These are phyloP conservation scores for Drosophila demipolita DNA, from an alignment of 2,888 invertebrate species.

Conservation along the genomic window DNA sequence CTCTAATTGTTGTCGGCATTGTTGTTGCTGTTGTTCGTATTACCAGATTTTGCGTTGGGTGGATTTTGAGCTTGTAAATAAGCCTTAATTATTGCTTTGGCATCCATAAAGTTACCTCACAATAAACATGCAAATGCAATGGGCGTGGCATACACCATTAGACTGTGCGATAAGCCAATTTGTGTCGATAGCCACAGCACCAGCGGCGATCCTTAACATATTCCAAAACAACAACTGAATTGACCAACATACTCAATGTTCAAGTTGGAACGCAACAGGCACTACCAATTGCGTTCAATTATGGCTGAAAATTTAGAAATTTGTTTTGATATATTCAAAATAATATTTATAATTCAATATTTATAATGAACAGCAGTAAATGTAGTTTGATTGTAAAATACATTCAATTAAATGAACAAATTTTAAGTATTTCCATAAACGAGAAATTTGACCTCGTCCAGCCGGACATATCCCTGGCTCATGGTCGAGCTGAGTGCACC, in stretches of 20 bases:
- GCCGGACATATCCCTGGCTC: conserved; percentile 38
- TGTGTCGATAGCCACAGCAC: conserved; percentile 20
- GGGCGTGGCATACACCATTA: conserved; percentile 27
- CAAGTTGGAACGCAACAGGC: neutral
- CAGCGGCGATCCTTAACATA: conserved; percentile 1
- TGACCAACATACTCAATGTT: neutral
- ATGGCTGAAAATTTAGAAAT: neutral
- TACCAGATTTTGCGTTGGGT: conserved; percentile 30
- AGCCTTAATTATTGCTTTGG: conserved; percentile 79
- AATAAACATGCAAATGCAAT: conserved; percentile 77
- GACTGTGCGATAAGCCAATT: conserved; percentile 59
- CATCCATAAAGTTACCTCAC: conserved; percentile 78
- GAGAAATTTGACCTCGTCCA: conserved; percentile 1
- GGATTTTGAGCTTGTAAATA: conserved; percentile 76
- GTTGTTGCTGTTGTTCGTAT: conserved; percentile 18
- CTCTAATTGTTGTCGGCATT: conserved; percentile 46
- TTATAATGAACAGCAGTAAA: conserved; percentile 11
- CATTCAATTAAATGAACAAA: conserved; percentile 34
- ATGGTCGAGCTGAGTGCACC: conserved; percentile 34
- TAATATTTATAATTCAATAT: conserved; percentile 3
- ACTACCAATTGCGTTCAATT: neutral
- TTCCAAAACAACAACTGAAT: neutral
- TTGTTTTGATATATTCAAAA: neutral
- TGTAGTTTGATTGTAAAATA: conserved; percentile 20
- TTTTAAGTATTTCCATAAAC: conserved; percentile 14